These are phyloP conservation scores for Enteromius paludinosus DNA, from an alignment of 2,797 vertebrate genomes.

Conservation along the genomic window DNA sequence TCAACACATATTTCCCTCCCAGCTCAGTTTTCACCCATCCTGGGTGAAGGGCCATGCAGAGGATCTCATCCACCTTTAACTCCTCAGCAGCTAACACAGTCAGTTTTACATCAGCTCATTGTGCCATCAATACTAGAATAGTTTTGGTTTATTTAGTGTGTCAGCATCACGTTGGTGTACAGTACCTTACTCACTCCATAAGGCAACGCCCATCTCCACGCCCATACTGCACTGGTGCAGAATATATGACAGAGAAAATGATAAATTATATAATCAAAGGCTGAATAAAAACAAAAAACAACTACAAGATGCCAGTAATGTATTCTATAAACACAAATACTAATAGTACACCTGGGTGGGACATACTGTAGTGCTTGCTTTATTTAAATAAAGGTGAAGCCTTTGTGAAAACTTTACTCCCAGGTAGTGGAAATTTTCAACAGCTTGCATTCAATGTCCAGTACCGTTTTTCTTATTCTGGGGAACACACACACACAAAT, in stretches of 20 bases:
- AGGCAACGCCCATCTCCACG: neutral
- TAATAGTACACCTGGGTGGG: neutral
- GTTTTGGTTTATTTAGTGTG: too few relatives aligned
- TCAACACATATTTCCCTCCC: too few relatives aligned
- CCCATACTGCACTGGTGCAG: neutral
- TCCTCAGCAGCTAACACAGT: too few relatives aligned
- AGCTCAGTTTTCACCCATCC: too few relatives aligned
- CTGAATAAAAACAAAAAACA: too few relatives aligned
- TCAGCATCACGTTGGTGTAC: too few relatives aligned
- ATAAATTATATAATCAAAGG: neutral
- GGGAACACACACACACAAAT: neutral
- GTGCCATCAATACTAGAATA: too few relatives aligned
- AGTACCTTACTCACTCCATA: too few relatives aligned
- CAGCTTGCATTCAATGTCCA: neutral
- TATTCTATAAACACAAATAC: neutral
- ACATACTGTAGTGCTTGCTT: neutral
- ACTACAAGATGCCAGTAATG: neutral
- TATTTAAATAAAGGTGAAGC: slow-evolving; percentile 12
- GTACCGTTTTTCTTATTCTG: neutral
- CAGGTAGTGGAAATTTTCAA: neutral
- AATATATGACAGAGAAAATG: neutral
- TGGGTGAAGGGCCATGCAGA: too few relatives aligned
- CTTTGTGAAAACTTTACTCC: neutral
- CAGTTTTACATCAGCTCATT: too few relatives aligned
- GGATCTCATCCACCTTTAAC: too few relatives aligned